phyloP scores from a whole-genome alignment of 2,888 invertebrate species.

The Tanytarsus gracilentus region DNA sequence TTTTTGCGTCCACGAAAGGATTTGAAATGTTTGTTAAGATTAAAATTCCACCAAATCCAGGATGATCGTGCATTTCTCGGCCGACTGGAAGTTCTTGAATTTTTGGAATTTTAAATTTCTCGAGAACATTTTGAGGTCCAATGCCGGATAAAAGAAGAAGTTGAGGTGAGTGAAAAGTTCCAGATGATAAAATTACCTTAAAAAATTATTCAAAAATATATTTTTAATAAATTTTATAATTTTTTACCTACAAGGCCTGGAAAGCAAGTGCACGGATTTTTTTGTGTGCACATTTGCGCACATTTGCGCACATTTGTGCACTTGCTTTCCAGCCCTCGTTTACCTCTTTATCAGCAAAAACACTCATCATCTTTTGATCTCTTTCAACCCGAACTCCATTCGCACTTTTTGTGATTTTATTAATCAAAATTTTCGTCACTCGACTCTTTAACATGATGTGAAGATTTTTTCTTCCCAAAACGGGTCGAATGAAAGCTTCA shows the following conservation, averaged over 20 bases:
- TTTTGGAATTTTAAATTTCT: slow-evolving; percentile 49
- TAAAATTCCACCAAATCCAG: slow-evolving; percentile 45
- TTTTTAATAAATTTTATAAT: no score
- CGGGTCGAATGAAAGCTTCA: slow-evolving; percentile 50
- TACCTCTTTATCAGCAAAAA: no score
- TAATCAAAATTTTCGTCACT: slow-evolving; percentile 52
- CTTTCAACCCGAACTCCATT: slow-evolving; percentile 44
- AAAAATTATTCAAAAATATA: slow-evolving; percentile 51
- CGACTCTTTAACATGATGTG: slow-evolving; percentile 48
- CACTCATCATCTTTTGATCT: slow-evolving; percentile 46
- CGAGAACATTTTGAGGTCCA: slow-evolving; percentile 49
- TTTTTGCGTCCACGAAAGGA: slow-evolving; percentile 31
- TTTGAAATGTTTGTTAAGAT: slow-evolving; percentile 43
- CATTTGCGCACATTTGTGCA: no score
- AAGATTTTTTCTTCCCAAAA: slow-evolving; percentile 43
- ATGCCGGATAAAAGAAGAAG: slow-evolving; percentile 78
- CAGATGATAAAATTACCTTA: slow-evolving; percentile 78
- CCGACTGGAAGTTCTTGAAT: slow-evolving; percentile 60
- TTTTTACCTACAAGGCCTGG: no score
- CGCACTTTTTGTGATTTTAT: slow-evolving; percentile 41
- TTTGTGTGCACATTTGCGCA: no score
- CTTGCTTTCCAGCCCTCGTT: no score
- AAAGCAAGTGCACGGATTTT: no score
- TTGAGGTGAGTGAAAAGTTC: slow-evolving; percentile 83
- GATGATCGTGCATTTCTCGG: slow-evolving; percentile 53